Evolutionary conservation across 2,797 vertebrate genomes (phyloP).

Genomic region (Valencia hispanica): DNA sequence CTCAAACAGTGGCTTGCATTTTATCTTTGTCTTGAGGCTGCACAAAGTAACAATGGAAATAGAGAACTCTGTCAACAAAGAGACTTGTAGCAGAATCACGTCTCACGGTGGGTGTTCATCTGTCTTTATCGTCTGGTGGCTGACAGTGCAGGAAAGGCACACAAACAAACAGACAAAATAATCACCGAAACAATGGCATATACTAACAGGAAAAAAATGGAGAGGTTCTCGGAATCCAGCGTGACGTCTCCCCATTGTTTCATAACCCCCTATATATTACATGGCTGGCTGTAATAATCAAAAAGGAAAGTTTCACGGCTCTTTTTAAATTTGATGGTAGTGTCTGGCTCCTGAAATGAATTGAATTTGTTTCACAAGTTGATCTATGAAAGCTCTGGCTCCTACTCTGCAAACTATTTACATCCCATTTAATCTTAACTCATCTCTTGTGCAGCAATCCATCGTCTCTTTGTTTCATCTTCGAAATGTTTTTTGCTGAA

Average conservation of each 20-base stretch:
- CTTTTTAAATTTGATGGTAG: background rate
- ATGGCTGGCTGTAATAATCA: background rate
- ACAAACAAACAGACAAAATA: background rate
- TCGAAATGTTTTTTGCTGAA: conserved; percentile 7
- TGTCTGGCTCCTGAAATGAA: background rate
- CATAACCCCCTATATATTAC: background rate
- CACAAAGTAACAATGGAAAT: background rate
- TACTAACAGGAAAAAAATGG: background rate
- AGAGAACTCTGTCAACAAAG: background rate
- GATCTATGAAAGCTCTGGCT: background rate
- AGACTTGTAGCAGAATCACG: background rate
- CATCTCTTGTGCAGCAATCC: conserved; percentile 7
- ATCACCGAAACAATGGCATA: background rate
- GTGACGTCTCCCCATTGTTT: background rate
- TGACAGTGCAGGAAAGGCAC: background rate
- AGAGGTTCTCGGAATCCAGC: background rate
- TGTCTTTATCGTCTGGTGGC: background rate
- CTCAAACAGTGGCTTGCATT: background rate
- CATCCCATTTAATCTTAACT: conserved; percentile 24
- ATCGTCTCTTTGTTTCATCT: conserved; percentile 17
- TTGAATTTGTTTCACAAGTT: background rate
- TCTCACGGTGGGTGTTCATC: background rate
- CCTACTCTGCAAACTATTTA: background rate
- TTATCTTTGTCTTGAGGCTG: background rate
- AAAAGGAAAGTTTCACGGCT: conserved; percentile 1